Evolutionary conservation across 2,113 vertebrate genomes (phyloP).

Genomic region (Lepisosteus oculatus): DNA sequence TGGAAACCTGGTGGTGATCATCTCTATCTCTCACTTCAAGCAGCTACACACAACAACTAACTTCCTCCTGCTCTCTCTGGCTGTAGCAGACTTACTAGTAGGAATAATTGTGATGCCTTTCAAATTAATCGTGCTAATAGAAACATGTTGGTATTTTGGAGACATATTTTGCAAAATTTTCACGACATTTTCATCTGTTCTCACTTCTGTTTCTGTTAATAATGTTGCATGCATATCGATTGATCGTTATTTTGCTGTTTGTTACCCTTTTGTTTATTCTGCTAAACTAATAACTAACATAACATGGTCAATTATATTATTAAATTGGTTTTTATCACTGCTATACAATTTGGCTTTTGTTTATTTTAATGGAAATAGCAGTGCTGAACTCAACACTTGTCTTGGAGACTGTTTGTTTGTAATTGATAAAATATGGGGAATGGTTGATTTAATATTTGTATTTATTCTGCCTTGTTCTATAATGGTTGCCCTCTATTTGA

Average conservation of each 20-base stretch:
- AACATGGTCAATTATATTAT: conserved; percentile 27
- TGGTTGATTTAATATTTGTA: conserved; percentile 32
- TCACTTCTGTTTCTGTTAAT: conserved; percentile 42
- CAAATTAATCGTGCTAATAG: conserved; percentile 39
- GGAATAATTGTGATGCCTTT: conserved; percentile 75
- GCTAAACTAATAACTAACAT: conserved; percentile 33
- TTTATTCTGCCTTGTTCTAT: conserved; percentile 27
- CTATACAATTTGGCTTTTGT: conserved; percentile 30
- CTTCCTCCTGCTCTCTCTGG: conserved; percentile 58
- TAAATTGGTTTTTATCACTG: conserved; percentile 43
- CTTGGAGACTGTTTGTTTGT: background rate
- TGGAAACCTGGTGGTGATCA: conserved; percentile 37
- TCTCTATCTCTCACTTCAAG: conserved; percentile 50
- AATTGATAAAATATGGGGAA: conserved; percentile 5
- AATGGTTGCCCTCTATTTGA: conserved; percentile 21
- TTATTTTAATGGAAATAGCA: conserved; percentile 30
- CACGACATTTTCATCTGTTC: conserved; percentile 30
- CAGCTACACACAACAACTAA: conserved; percentile 64
- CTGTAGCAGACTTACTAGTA: conserved; percentile 48
- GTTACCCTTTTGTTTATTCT: conserved; percentile 37
- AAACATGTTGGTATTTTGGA: conserved; percentile 54
- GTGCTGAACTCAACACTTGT: conserved; percentile 36
- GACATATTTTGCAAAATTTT: conserved; percentile 41
- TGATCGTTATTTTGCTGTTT: conserved; percentile 49
- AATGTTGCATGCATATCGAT: conserved; percentile 45